These are phyloP conservation scores for Rapana venosa DNA, from an alignment of 2,888 invertebrate genomes.

Conservation along the genomic window DNA sequence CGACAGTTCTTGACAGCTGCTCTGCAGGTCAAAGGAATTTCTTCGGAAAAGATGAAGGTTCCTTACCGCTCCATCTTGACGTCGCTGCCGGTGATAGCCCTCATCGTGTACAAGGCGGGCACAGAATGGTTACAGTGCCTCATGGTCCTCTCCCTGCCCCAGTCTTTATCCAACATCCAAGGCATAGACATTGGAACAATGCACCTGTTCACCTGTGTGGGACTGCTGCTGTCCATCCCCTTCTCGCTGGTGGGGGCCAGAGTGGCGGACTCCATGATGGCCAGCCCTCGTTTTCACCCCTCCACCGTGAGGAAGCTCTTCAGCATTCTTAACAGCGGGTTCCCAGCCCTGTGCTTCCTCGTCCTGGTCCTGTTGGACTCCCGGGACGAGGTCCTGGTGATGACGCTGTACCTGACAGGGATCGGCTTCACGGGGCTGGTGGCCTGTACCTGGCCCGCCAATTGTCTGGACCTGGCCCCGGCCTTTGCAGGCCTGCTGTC, in stretches of 20 bases:
- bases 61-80: slow-evolving; percentile 79
- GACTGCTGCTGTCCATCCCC: slow-evolving; percentile 5
- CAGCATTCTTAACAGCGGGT: slow-evolving; percentile 46
- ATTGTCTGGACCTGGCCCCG: slow-evolving; percentile 74
- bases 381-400: slow-evolving; percentile 54
- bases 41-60: too few species aligned
- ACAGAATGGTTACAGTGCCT: slow-evolving; percentile 80
- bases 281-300: neutral
- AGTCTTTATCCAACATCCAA: neutral
- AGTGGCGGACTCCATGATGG: neutral
- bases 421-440: slow-evolving; percentile 59
- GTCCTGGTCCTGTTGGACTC: slow-evolving; percentile 62
- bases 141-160: slow-evolving; percentile 66
- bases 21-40: too few species aligned
- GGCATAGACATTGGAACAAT: too few species aligned
- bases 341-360: slow-evolving; percentile 62
- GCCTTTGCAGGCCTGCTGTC: slow-evolving; percentile 71
- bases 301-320: neutral
- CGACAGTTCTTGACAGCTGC: too few species aligned
- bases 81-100: slow-evolving; percentile 78
- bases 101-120: slow-evolving; percentile 80
- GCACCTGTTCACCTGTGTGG: neutral
- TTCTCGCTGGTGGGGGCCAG: neutral
- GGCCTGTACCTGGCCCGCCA: slow-evolving; percentile 68
- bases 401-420: slow-evolving; percentile 57